Evolutionary conservation across 2,888 invertebrate genomes (phyloP), one percentile per base, ranked within the genome.

Genomic region (Brenthis ino): DNA sequence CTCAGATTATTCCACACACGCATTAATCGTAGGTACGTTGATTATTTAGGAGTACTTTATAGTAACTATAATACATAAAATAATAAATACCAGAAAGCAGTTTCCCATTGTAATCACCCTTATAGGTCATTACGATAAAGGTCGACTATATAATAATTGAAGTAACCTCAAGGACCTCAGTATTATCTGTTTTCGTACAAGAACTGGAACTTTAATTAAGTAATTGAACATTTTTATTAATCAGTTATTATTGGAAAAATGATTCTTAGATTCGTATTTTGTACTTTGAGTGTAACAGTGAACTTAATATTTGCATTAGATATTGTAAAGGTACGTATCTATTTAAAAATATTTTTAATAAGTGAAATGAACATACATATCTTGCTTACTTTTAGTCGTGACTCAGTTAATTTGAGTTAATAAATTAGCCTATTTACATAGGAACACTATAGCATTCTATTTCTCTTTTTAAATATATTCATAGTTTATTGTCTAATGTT

Each of bases 131-230:
- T 56, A 47, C 12, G 37, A 67, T 50, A 61, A 48, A 55, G 60
- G 60, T 55, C 58, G 58, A 28, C n/a, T 67, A 67, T 67, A 56
- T 57, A 63, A 50, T 37, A 56, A 43, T 67, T 63, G 51, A 63
- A n/a, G 56, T 37, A 50, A 67, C 61, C 61, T 61, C 50, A 63
- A 67, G 61, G 56, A 67, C 48, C 67, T 48, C 61, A 63, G 67
- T 63, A 56, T 67, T 67, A 67, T 67, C 61, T 37, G 33, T 5
- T 55, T 56, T 47, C 24, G 54, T 43, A 16, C 54, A 50, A 50
- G 51, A 61, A 56, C 56, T n/a, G 50, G 43, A n/a, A 12, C 33
- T 55, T 16, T 37, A 61, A 47, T 43, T 54, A 48, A 58, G n/a
- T n/a, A n/a, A n/a, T 53, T 63, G 37, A 37, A 51, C 16, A 11